Conservation (phyloP, 2,888 invertebrate genomes). For the Nephrotoma appendiculata region DNA sequence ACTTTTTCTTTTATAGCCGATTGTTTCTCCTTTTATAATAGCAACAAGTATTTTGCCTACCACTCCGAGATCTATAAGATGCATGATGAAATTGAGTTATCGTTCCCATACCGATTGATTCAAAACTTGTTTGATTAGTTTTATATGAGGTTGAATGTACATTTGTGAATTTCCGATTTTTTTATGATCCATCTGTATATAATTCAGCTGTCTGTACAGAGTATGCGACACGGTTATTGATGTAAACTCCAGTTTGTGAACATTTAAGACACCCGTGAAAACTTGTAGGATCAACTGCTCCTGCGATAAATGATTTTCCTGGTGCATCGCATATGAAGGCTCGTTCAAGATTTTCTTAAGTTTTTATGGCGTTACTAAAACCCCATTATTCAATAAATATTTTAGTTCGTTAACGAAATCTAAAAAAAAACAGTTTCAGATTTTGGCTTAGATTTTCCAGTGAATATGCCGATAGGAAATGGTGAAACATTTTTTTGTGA, state of each 20-base stretch:
- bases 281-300: neutral
- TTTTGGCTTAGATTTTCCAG: too few relatives aligned
- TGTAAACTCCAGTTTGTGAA: neutral
- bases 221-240: neutral
- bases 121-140: neutral
- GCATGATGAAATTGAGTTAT: neutral
- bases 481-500: too few relatives aligned
- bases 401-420: neutral
- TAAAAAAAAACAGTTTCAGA: neutral
- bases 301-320: neutral
- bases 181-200: neutral
- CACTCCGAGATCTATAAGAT: neutral
- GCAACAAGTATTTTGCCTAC: neutral
- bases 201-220: neutral
- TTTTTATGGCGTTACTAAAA: neutral
- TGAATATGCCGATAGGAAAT: too few relatives aligned
- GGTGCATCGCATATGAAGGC: neutral
- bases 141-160: neutral
- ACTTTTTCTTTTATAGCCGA: neutral
- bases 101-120: neutral
- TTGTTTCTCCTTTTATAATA: neutral
- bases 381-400: neutral
- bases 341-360: neutral
- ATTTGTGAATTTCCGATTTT: neutral
- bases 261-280: neutral